phyloP scores from a whole-genome alignment of 2,888 invertebrate genomes.

The Lutraria lutraria region DNA sequence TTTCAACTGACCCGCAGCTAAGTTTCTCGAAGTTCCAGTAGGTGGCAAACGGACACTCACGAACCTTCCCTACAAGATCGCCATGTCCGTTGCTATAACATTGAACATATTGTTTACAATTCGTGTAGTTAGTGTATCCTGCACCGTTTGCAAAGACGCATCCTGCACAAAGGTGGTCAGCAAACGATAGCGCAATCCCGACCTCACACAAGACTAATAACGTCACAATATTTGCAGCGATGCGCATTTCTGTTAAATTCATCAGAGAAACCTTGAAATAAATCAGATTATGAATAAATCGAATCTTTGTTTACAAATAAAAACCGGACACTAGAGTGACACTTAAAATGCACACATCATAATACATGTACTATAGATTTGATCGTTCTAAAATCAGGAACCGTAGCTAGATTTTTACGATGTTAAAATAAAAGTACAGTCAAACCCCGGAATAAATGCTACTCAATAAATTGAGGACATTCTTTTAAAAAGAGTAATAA shows the following conservation, averaged over 20 bases:
- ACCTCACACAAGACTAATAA: background rate
- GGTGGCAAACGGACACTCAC: constrained; percentile 73
- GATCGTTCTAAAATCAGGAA: no score
- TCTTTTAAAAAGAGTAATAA: no score
- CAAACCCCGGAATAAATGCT: no score
- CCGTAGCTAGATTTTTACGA: no score
- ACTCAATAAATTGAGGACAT: no score
- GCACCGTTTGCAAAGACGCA: constrained; percentile 63
- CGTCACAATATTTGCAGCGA: background rate
- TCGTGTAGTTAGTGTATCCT: constrained; percentile 67
- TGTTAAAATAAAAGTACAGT: no score
- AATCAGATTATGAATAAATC: no score
- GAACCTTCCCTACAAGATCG: constrained; percentile 59
- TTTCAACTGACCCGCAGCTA: constrained; percentile 65
- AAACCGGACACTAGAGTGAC: no score
- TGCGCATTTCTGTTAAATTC: background rate
- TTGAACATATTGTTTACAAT: constrained; percentile 76
- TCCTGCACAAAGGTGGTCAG: constrained; percentile 32
- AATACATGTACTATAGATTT: no score
- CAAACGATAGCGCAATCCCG: background rate
- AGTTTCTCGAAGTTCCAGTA: constrained; percentile 73
- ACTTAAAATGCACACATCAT: no score
- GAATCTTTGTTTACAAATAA: no score
- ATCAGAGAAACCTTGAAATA: no score
- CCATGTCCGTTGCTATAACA: constrained; percentile 67